Evolutionary conservation across 2,113 vertebrate species (phyloP).

Genomic region (Maccullochella peelii): DNA sequence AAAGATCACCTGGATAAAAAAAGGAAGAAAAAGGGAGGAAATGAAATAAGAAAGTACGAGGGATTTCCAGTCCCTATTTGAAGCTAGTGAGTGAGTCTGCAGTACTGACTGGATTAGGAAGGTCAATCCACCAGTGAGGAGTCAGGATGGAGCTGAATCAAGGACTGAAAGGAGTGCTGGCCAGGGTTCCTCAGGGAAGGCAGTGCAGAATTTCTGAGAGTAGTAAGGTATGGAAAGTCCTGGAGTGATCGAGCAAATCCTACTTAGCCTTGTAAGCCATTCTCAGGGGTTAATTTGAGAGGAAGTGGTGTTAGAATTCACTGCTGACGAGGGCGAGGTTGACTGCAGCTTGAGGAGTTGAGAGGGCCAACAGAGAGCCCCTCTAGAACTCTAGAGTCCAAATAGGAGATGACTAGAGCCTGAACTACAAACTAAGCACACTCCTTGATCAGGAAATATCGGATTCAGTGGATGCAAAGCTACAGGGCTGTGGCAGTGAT

Average conservation of each 20-base stretch:
- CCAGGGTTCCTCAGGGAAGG: conserved; percentile 12
- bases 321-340: background rate
- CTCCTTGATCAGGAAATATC: conserved; percentile 16
- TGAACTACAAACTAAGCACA: conserved; percentile 1
- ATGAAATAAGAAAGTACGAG: background rate
- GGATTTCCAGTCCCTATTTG: background rate
- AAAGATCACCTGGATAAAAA: background rate
- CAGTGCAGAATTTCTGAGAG: background rate
- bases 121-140: conserved; percentile 23
- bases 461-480: conserved; percentile 20
- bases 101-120: conserved; percentile 30
- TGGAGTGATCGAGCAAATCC: background rate
- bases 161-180: background rate
- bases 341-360: background rate
- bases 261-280: conserved; percentile 10
- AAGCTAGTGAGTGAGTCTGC: background rate
- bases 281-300: background rate
- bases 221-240: conserved; percentile 17
- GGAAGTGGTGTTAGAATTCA: background rate
- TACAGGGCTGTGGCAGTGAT: background rate
- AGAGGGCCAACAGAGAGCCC: background rate
- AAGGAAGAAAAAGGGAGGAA: background rate
- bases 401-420: background rate
- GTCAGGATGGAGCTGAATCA: conserved; percentile 25
- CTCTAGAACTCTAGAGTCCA: background rate